Base-by-base conservation (phyloP, 2,888 invertebrate species). In the Brenthis ino region DNA sequence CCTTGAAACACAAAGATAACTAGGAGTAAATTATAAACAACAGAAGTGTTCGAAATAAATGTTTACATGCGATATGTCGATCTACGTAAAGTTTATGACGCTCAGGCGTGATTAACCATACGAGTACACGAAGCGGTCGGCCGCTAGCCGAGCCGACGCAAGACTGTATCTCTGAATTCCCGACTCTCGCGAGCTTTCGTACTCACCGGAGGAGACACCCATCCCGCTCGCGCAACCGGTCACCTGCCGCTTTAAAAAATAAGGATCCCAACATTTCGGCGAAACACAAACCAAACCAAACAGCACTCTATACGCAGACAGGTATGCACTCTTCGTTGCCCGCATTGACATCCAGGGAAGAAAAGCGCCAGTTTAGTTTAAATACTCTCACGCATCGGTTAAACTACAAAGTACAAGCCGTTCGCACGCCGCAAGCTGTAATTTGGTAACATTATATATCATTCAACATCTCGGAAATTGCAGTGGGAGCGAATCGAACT, bases 81-180 rank as follows among this genome's bases (percentile, higher is more conserved):
- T 82, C 82, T 63, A 83, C 91, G 91, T 87, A 91, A 92, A 92
- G 86, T 91, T 91, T 85, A 85, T 80, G 81, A 84, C 84, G 85
- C 79, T 79, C 77, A 73, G 81, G 33, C 56, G 58, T 57, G 68
- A 66, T n/a, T 57, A 72, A 74, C 72, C 73, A 72, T 70, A 67
- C 74, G 20, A 57, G 64, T 65, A 75, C 82, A 76, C 81, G 75
- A 84, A 67, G 77, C 91, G 87, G 77, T 82, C 86, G 83, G 81
- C 85, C 80, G 77, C 77, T 74, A 71, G 74, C 80, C 79, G 82
- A 81, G 88, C 87, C 90, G 86, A 81, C 89, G 84, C 90, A 79
- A 87, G 88, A 92, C 92, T 91, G 84, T 80, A 79, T 79, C 72
- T 70, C 69, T 76, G 75, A 73, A 75, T 74, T 76, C 78, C 76